These are phyloP conservation scores for Agriopis aurantiaria DNA, from an alignment of 2,888 invertebrate genomes.

Conservation along the genomic window DNA sequence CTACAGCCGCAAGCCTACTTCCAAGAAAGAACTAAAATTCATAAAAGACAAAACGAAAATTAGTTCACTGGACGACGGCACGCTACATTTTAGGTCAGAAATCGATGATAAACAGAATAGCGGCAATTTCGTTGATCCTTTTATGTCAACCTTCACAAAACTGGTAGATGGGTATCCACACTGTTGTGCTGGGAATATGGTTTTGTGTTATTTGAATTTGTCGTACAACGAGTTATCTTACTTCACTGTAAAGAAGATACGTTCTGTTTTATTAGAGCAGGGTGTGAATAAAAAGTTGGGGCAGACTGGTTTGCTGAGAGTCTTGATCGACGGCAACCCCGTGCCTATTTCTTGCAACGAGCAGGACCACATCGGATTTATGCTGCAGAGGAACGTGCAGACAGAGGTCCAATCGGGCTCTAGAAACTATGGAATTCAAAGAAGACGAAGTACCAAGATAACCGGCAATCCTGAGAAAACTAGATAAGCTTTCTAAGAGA, in stretches of 20 bases:
- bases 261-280: background rate
- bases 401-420: background rate
- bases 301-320: slow-evolving; percentile 52
- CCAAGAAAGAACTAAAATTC: background rate
- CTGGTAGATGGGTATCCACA: background rate
- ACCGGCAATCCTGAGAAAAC: background rate
- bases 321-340: background rate
- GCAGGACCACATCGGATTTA: background rate
- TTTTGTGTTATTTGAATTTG: slow-evolving; percentile 66
- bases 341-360: background rate
- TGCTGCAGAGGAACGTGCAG: background rate
- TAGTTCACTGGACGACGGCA: background rate
- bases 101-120: background rate
- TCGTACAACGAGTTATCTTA: slow-evolving; percentile 58
- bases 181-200: slow-evolving; percentile 62
- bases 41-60: background rate
- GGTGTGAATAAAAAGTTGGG: background rate
- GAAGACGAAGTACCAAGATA: background rate
- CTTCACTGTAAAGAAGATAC: background rate
- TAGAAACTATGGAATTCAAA: background rate
- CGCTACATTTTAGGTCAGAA: background rate
- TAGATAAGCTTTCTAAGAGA: background rate
- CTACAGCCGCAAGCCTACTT: background rate
- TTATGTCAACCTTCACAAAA: background rate
- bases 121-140: background rate